These are phyloP conservation scores for Anolis sagrei DNA, from an alignment of 2,113 vertebrate genomes.

Conservation along the genomic window DNA sequence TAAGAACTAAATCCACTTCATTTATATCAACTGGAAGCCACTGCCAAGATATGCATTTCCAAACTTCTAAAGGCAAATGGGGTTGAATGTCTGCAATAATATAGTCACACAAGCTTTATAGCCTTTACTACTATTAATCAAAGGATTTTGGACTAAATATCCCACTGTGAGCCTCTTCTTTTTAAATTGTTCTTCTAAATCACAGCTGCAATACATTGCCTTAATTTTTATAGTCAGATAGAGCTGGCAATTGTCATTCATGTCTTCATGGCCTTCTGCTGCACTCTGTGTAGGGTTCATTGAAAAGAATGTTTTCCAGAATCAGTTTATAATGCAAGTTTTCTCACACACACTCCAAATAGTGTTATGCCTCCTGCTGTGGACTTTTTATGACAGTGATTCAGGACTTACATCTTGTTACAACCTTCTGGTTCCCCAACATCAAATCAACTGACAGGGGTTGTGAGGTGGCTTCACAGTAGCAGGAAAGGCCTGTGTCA, in stretches of 20 bases:
- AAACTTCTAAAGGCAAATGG: conserved; percentile 38
- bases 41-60: neutral
- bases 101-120: conserved; percentile 12
- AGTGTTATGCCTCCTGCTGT: neutral
- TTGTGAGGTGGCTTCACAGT: neutral
- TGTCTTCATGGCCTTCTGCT: neutral
- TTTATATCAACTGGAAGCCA: conserved; percentile 15
- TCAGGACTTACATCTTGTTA: neutral
- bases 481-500: neutral
- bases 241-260: conserved; percentile 8
- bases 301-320: neutral
- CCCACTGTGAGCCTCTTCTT: neutral
- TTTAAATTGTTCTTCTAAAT: neutral
- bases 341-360: neutral
- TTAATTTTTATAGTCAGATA: neutral
- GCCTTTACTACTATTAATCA: conserved; percentile 8
- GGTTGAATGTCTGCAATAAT: conserved; percentile 7
- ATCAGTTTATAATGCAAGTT: neutral
- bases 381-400: neutral
- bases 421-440: neutral
- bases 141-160: conserved; percentile 18
- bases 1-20: conserved; percentile 19
- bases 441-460: neutral
- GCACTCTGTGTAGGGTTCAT: neutral
- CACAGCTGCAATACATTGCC: neutral